These are phyloP conservation scores for Gnathonemus longibarbis DNA, from an alignment of 2,113 vertebrate species.

Conservation along the genomic window DNA sequence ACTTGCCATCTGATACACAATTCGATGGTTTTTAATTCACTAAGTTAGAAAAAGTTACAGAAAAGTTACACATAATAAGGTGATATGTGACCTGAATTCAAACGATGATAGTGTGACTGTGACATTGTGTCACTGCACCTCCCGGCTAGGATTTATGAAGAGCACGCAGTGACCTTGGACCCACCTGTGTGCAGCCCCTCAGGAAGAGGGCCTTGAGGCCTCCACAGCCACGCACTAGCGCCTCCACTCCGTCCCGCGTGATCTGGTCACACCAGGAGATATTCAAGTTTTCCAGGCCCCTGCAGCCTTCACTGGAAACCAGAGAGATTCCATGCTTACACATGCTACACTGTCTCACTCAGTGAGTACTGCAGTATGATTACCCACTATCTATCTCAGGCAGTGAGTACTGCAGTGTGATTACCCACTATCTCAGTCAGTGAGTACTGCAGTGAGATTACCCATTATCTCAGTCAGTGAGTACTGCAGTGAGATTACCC, in stretches of 20 bases:
- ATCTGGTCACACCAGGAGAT: conserved; percentile 91
- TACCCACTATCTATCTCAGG: neutral
- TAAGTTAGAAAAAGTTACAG: neutral
- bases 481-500: neutral
- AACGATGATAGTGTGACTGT: neutral
- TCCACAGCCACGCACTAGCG: conserved; percentile 77
- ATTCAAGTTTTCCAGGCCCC: conserved; percentile 82
- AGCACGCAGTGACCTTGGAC: conserved; percentile 11
- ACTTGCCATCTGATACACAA: neutral
- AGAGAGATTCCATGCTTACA: conserved; percentile 3
- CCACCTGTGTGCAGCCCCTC: conserved; percentile 87
- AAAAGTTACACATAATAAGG: neutral
- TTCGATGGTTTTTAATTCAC: neutral
- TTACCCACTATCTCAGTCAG: too few species aligned
- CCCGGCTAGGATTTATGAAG: neutral
- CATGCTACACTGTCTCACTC: neutral
- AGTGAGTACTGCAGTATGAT: neutral
- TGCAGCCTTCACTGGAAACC: conserved; percentile 73
- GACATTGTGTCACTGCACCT: neutral
- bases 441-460: neutral
- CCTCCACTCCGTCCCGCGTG: conserved; percentile 83
- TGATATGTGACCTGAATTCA: neutral
- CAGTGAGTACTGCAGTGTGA: neutral
- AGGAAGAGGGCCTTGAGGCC: conserved; percentile 78
- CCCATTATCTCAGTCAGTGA: too few species aligned